Evolutionary conservation across 1,140 invertebrate genomes (phyloP), one percentile per base, ranked within the genome.

Genomic region (Theocolax elegans): DNA sequence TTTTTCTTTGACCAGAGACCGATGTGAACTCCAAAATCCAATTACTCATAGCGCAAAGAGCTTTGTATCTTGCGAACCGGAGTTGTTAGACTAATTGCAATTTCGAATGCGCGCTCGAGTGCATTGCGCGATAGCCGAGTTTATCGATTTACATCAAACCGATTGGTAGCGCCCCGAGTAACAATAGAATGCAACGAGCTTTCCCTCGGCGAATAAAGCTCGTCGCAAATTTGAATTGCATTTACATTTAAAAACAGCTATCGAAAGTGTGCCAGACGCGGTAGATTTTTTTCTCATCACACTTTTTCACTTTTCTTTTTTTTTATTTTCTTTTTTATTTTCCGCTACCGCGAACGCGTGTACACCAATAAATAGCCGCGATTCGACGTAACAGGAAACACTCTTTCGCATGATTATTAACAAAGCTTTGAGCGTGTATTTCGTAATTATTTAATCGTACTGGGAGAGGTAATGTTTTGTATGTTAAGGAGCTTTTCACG

Each of bases 21-120:
- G 2, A 53, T 13, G 35, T 44, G 21, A 66, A 66, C 54, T 66
- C 54, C 21, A 44, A 60, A 64, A 71, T 58, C 69, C 63, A 65
- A 65, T 71, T 59, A 60, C 46, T 38, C 53, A 53, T 60, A 21
- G 54, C 15, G 62, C 42, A 66, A 67, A 67, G 63, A 66, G 64
- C 64, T 72, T 72, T 72, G 60, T 62, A 46, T 67, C 42, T 65
- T 56, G 49, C 46, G 21, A 27, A 13, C 3, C 40, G 38, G 31
- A 46, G 40, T 65, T 59, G 60, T 71, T 59, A 40, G 62, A 71
- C 51, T 71, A 71, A 71, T 71, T 71, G 68, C 68, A 65, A 65
- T 71, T 71, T 71, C 44, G 59, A 49, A 59, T 65, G 54, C 53
- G 53, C 62, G 53, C 60, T 65, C 53, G 51, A 46, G 21, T 65